Evolutionary conservation across 2,888 invertebrate genomes (phyloP).

Genomic region (Apotomis capreana): DNA sequence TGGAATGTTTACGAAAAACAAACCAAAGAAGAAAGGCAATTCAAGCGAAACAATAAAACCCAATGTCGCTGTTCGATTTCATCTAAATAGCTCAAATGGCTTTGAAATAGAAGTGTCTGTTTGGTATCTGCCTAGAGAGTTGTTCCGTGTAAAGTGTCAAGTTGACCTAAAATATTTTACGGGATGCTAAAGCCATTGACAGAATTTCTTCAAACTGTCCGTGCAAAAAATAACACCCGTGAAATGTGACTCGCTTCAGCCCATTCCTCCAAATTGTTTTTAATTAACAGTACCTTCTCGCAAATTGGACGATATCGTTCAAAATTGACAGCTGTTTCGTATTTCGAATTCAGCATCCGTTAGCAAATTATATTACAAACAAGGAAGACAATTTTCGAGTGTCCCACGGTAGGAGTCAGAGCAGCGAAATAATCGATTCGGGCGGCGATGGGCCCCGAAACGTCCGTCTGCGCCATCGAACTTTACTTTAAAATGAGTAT

Average conservation of each 20-base stretch:
- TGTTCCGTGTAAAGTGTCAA: slow-evolving; percentile 10
- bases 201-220: slow-evolving; percentile 12
- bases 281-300: slow-evolving; percentile 37
- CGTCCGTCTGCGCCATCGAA: slow-evolving; percentile 64
- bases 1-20: slow-evolving; percentile 74
- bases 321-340: slow-evolving; percentile 41
- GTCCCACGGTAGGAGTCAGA: slow-evolving; percentile 50
- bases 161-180: slow-evolving; percentile 4
- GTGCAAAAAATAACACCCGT: slow-evolving; percentile 13
- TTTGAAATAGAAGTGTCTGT: slow-evolving; percentile 34
- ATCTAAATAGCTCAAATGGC: slow-evolving; percentile 38
- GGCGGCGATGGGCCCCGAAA: slow-evolving; percentile 52
- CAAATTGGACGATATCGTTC: slow-evolving; percentile 36
- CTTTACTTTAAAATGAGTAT: slow-evolving; percentile 73
- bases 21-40: slow-evolving; percentile 67
- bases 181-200: neutral
- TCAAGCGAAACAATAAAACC: slow-evolving; percentile 66
- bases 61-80: slow-evolving; percentile 48
- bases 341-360: slow-evolving; percentile 43
- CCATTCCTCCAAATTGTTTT: slow-evolving; percentile 33
- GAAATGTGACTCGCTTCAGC: slow-evolving; percentile 30
- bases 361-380: slow-evolving; percentile 45
- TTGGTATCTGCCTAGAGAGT: slow-evolving; percentile 7
- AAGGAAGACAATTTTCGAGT: slow-evolving; percentile 50
- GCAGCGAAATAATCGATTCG: slow-evolving; percentile 64